Conservation (phyloP, 2,113 vertebrate genomes). For the Phrynosoma platyrhinos region DNA sequence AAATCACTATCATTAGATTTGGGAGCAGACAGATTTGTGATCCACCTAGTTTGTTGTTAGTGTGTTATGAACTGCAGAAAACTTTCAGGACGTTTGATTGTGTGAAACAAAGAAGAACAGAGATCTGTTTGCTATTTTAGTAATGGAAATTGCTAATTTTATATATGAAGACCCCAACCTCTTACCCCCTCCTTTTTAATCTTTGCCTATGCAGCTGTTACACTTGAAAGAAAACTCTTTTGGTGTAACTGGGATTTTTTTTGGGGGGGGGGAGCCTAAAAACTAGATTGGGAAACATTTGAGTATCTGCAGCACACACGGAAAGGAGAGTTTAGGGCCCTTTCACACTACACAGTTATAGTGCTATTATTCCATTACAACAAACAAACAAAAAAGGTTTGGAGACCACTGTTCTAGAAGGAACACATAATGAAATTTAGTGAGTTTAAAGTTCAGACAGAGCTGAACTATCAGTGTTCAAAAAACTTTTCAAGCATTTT, state of each 20-base stretch:
- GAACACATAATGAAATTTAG: background rate
- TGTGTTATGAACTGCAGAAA: slow-evolving; percentile 5
- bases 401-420: background rate
- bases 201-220: background rate
- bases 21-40: background rate
- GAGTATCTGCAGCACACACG: background rate
- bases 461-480: background rate
- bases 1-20: slow-evolving; percentile 1
- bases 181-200: background rate
- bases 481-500: background rate
- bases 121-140: background rate
- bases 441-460: background rate
- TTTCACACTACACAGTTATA: no score
- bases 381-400: no score
- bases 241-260: no score
- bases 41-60: slow-evolving; percentile 31
- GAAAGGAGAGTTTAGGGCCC: no score
- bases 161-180: no score
- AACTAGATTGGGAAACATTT: no score
- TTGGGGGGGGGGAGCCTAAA: no score
- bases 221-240: background rate
- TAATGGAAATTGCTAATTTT: no score
- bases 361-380: no score
- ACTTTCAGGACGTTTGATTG: background rate
- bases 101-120: background rate